Evolutionary conservation across 2,113 vertebrate genomes (phyloP).

Genomic region (Suricata suricatta): DNA sequence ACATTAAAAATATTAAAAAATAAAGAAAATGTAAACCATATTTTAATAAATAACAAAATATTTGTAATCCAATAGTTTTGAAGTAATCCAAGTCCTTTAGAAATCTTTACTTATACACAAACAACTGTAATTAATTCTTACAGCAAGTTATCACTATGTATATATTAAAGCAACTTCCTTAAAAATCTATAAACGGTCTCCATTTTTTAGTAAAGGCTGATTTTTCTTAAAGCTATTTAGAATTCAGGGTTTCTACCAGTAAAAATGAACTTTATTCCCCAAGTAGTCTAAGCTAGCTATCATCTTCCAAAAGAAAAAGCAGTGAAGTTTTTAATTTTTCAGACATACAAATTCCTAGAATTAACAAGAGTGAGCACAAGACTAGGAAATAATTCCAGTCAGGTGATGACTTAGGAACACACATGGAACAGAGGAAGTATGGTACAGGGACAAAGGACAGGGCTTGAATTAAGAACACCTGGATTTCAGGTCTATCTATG

Average conservation of each 20-base stretch:
- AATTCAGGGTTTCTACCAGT: background rate
- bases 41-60: slow-evolving; percentile 1
- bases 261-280: background rate
- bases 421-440: background rate
- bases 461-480: background rate
- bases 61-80: background rate
- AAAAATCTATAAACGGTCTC: background rate
- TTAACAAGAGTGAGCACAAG: background rate
- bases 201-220: background rate
- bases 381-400: background rate
- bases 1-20: too few relatives aligned
- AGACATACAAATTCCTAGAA: background rate
- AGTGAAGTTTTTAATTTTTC: background rate
- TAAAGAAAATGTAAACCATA: background rate
- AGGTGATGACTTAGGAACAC: background rate
- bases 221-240: slow-evolving; percentile 13
- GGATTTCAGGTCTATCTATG: background rate
- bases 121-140: background rate
- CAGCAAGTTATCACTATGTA: background rate
- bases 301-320: background rate
- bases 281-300: background rate
- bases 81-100: slow-evolving; percentile 6
- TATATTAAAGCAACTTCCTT: background rate
- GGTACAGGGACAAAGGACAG: background rate
- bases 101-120: background rate